These are phyloP conservation scores for Vespertilio murinus DNA, from an alignment of 2,797 vertebrate genomes.

Conservation along the genomic window DNA sequence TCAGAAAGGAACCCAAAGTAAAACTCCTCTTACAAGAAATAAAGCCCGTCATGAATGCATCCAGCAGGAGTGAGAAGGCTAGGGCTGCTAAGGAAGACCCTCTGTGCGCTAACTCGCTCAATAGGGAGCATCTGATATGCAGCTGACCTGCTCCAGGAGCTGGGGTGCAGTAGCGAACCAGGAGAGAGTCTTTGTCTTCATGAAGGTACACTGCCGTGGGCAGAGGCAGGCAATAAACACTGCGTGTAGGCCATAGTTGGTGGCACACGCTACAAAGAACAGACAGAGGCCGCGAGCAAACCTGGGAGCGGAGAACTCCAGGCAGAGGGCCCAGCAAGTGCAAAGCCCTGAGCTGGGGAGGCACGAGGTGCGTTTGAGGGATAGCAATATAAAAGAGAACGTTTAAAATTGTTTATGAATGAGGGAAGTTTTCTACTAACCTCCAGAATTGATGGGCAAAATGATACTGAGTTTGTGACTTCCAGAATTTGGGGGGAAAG, in stretches of 20 bases:
- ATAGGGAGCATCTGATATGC: not conserved
- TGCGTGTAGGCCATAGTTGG: accelerated
- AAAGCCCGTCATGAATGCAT: not conserved
- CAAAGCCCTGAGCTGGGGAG: not conserved
- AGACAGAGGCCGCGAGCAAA: not conserved
- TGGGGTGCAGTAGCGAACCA: not conserved
- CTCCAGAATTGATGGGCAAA: not conserved
- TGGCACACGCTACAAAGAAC: not conserved
- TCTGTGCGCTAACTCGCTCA: not conserved
- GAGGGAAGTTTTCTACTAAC: not conserved
- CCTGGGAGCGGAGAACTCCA: not conserved
- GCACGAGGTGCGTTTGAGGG: not conserved
- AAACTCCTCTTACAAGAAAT: not conserved
- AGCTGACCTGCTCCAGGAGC: not conserved
- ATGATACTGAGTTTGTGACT: not conserved
- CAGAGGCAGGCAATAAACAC: not conserved
- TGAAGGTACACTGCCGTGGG: not conserved
- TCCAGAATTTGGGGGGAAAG: not conserved
- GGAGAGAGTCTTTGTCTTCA: not conserved
- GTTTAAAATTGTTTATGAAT: not conserved
- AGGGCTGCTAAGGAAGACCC: no score
- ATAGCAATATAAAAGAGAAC: not conserved
- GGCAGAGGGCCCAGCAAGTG: not conserved
- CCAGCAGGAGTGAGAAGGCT: not conserved
- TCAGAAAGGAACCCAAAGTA: not conserved